Percentiles rank a stretch among this genome's conserved stretches.
phyloP scores from a whole-genome alignment of 2,113 vertebrate genomes.

The Pelobates fuscus region DNA sequence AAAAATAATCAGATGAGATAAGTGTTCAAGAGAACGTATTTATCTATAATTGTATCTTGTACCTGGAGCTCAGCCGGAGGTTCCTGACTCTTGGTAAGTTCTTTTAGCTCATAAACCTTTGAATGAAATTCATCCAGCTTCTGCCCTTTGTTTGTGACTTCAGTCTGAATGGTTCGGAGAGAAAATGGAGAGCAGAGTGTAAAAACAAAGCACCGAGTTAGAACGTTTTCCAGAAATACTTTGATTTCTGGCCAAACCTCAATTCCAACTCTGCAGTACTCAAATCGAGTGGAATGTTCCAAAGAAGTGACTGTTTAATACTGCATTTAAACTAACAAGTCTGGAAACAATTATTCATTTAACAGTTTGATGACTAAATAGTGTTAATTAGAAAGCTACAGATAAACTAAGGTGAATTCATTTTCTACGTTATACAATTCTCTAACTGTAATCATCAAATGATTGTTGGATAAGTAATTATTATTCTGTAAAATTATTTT shows the following conservation, averaged over 20 bases:
- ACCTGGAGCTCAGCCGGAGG: constrained; percentile 90
- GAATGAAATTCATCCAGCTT: constrained; percentile 78
- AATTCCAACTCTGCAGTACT: constrained; percentile 9
- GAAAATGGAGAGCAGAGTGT: constrained; percentile 10
- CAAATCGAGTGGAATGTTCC: constrained; percentile 15
- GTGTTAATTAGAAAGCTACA: background rate
- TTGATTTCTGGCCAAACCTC: constrained; percentile 32
- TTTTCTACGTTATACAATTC: no score
- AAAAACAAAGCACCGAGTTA: constrained; percentile 15
- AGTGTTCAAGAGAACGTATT: no score
- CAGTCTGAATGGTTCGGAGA: constrained; percentile 66
- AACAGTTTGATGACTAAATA: background rate
- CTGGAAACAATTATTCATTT: background rate
- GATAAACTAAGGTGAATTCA: no score
- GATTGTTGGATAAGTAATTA: no score
- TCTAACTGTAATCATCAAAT: no score
- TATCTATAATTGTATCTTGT: background rate
- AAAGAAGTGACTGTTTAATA: background rate
- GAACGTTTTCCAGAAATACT: constrained; percentile 32
- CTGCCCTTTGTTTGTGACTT: constrained; percentile 79
- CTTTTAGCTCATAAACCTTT: constrained; percentile 82
- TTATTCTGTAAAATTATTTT: no score
- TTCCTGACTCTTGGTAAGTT: constrained; percentile 75
- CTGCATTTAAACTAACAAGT: background rate
- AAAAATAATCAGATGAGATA: no score